Percentiles rank a stretch among this genome's conserved stretches.
phyloP scores from a whole-genome alignment of 2,113 vertebrate genomes.

The Cacatua alba region DNA sequence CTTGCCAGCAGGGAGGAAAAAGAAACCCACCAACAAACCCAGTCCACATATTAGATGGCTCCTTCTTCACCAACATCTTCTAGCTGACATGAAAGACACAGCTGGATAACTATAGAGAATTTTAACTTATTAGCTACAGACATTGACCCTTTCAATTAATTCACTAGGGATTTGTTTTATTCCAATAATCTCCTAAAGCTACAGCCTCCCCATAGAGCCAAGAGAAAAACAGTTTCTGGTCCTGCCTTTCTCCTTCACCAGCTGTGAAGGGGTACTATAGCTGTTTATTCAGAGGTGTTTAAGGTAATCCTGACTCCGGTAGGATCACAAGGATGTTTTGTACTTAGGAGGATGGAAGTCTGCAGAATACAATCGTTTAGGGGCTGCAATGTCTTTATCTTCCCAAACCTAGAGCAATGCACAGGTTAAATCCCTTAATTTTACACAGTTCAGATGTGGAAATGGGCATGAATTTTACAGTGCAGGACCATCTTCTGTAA shows the following conservation, averaged over 20 bases:
- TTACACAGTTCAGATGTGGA: background rate
- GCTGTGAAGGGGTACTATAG: background rate
- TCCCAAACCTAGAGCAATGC: background rate
- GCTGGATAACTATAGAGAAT: conserved; percentile 9
- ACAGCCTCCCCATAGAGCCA: background rate
- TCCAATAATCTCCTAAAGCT: background rate
- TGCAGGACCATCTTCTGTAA: background rate
- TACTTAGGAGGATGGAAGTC: background rate
- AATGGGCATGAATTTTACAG: background rate
- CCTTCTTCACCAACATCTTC: background rate
- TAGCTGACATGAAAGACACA: background rate
- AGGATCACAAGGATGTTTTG: background rate
- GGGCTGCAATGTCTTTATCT: background rate
- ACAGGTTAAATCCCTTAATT: background rate
- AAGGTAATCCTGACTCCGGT: background rate
- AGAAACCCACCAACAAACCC: background rate
- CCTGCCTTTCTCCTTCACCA: background rate
- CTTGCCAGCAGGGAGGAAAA: background rate
- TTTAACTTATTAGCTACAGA: conserved; percentile 43
- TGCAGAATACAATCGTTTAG: background rate
- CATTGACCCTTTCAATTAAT: conserved; percentile 33
- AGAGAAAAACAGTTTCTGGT: background rate
- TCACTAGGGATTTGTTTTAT: background rate
- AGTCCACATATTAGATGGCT: background rate
- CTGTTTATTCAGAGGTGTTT: background rate